Base-by-base conservation (phyloP, 2,113 vertebrate species). In the Globicephala melas region DNA sequence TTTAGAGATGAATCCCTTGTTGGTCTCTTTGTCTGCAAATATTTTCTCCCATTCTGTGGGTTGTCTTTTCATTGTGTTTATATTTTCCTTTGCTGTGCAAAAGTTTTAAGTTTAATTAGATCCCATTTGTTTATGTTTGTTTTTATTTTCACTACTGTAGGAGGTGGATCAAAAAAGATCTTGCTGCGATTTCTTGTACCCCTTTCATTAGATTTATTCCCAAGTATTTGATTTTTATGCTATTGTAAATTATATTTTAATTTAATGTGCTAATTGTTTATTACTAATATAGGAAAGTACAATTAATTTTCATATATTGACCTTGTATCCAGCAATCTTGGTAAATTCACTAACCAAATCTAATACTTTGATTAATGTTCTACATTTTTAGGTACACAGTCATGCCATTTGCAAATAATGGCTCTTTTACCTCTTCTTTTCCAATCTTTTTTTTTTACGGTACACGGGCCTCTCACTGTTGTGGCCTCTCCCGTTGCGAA, bases 161-260 rank as follows among this genome's bases (percentile, higher is more conserved):
- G 71, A 28, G 15, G 25, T 44, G 71, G 26, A 18, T 74, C 41
- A 74, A 74, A 76, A 76, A 47, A 31, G 26, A 44, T 76, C 26
- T 76, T 47, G 26, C 26, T 76, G 17, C 17, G 15, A 13, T 65
- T 36, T 76, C 62, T 73, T 65, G 31, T 2, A 38, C 10, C 3
- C 47, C 47, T 86, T 85, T 91, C 26, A 50, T 67, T 91, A 86
- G n/a, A 74, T 81, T 73, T 94, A 67, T 47, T 86, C 31, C 67
- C 63, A 63, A 62, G 38, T 77, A 63, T 91, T 87, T 82, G 18
- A 33, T 81, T 44, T 67, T 71, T 91, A 74, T 50, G 50, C 50
- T 67, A 26, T 21, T 63, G 9, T 77, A 96, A 91, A 38, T 95
- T 50, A 84, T 70, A 86, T 83, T 83, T 96, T 94, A 41, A 80